Base-by-base conservation (phyloP, 2,797 vertebrate species). In the Clarias platycephalus region DNA sequence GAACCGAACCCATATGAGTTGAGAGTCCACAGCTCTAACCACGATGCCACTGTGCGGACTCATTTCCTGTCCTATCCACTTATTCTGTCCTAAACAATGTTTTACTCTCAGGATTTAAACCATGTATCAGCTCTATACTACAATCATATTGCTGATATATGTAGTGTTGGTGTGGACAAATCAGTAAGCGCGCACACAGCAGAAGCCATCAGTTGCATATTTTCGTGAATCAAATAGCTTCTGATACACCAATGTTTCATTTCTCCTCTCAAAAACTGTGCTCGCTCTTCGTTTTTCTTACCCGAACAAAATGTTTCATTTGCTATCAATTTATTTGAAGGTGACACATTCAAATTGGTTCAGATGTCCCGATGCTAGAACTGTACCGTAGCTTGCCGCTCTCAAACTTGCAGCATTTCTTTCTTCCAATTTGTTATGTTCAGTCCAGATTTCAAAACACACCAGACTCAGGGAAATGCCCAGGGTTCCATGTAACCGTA, bases 151-250 rank as follows among this genome's bases (percentile, higher is more conserved):
- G 64, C 67, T 70, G 68, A 24, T 40, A 22, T 24, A 44, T 70
- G 22, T 40, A 44, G 68, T 70, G 67, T 40, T 70, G 67, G 20
- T 10, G 67, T 70, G 68, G 68, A 70, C 68, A 70, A 70, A 44
- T 70, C 9, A 70, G 20, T 40, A 44, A 70, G 20, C 8, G 22
- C 3, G 20, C 67, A 70, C 67, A 71, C 68, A 37, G 2, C 9
- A 37, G 12, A 68, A 68, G 8, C 67, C 20, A 37, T 68, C 67
- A 22, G 20, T 40, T 68, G 37, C 40, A 37, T 68, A 68, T 37
- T 37, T 67, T 67, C 20, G 16, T 68, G 31, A 68, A 7, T 20
- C 16, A 68, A 22, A 68, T 18, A 67, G 66, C 31, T 20, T 34
- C 66, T 68, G 16, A 68, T 37, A 20, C 66, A 9, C 16, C 18